These are phyloP conservation scores for Diplosoma virens DNA, from an alignment of 23 tunicate species.

Conservation along the genomic window DNA sequence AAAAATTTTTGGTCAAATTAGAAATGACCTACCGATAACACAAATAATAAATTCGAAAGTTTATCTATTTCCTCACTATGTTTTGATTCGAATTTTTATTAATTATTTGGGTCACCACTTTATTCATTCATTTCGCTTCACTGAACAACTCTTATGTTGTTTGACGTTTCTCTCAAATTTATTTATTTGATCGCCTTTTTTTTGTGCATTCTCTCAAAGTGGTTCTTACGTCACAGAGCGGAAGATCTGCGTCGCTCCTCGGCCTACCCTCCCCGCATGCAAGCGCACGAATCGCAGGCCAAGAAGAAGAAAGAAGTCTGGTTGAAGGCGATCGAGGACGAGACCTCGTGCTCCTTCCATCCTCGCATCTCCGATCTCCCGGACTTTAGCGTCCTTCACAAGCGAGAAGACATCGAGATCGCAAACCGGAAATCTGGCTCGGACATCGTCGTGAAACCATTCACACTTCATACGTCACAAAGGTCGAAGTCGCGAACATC, in stretches of 20 bases:
- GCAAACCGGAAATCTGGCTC: conserved; percentile 4
- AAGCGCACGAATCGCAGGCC: conserved; percentile 46
- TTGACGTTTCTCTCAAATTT: no score
- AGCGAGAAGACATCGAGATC: conserved; percentile 35
- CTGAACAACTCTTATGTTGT: no score
- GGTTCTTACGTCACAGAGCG: no score
- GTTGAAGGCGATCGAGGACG: conserved; percentile 26
- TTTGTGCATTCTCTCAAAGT: no score
- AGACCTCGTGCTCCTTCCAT: conserved; percentile 37
- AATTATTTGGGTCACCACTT: no score
- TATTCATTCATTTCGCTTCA: no score
- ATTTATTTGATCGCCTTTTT: no score
- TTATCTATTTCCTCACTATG: no score
- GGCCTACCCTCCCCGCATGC: conserved; percentile 79
- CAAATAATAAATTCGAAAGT: no score
- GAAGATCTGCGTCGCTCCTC: conserved; percentile 59
- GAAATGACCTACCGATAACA: no score
- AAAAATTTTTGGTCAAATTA: no score
- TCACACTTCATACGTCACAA: conserved; percentile 23
- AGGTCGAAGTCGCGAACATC: conserved; percentile 13
- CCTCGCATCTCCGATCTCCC: conserved; percentile 62
- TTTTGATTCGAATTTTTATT: no score
- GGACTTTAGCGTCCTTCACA: conserved; percentile 63
- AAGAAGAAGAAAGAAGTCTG: conserved; percentile 9
- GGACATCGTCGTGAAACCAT: conserved; percentile 59